Evolutionary conservation across 2,113 vertebrate species (phyloP), one percentile per base, ranked within the genome.

Genomic region (Rhipidura dahli): DNA sequence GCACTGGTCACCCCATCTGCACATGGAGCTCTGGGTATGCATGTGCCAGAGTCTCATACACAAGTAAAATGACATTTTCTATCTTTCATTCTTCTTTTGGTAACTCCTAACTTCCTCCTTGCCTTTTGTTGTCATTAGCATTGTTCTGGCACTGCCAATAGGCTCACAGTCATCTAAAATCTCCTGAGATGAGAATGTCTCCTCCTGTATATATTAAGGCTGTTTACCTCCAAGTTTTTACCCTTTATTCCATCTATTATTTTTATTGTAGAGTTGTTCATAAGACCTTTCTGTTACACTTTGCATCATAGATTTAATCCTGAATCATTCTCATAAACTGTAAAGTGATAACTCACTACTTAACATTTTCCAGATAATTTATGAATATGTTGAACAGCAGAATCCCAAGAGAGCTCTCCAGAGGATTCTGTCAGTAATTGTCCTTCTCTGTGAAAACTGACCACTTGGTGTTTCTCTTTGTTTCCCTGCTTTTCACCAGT

Each of bases 371-470:
- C 39, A 66, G 59, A 73, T 50, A 76, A 88, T 77, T 90, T 94
- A 77, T 80, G 23, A 83, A 59, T 73, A 54, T 37, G 11, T 44
- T 86, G 45, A 95, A 39, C 42, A 83, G 42, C 50, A 80, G 68
- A 90, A 83, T 94, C 56, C 71, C 59, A 73, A 90, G 47, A 56
- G 54, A 90, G 56, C 64, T 90, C 64, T 94, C 76, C 86, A 90
- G 86, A 90, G 69, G 35, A 93, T 87, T 93, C 72, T 89, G 47
- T 15, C 56, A 56, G 80, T 89, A 94, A 86, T 93, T 65, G 75
- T 90, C 39, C 60, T 90, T 73, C 83, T 90, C 89, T 89, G 68
- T 96, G 86, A 93, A 97, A 93, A 95, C 10, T 90, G 86, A 78
- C 90, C 86, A 92, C 93, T 90, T 89, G 81, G 64, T 87, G 64